Percentiles rank a stretch among this genome's conserved stretches.
Conservation (phyloP, 2,888 invertebrate species). For the Crossocerus cetratus region DNA sequence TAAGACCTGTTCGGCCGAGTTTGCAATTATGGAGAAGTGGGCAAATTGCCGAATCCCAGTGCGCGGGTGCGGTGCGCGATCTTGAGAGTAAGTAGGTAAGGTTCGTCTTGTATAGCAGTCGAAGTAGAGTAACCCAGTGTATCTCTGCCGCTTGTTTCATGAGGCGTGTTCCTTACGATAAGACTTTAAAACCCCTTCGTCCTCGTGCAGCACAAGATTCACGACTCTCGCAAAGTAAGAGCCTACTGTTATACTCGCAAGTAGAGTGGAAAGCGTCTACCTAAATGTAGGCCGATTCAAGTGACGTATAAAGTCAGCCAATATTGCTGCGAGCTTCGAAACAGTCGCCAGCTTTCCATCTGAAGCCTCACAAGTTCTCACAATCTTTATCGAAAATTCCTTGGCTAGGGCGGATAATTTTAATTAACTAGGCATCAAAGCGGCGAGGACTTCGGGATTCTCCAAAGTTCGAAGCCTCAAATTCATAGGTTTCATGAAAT, state of each 20-base stretch:
- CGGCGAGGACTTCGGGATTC: too few relatives aligned
- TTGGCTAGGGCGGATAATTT: too few relatives aligned
- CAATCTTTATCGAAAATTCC: too few relatives aligned
- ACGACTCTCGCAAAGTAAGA: conserved; percentile 22
- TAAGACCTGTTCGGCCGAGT: not conserved
- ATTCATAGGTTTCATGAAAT: too few relatives aligned
- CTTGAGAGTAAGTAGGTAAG: conserved; percentile 32
- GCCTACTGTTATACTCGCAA: conserved; percentile 1
- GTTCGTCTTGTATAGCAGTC: conserved; percentile 33
- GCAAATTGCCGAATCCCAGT: conserved; percentile 58
- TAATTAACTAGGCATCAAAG: too few relatives aligned
- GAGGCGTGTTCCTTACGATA: conserved; percentile 59
- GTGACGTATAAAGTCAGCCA: conserved; percentile 27
- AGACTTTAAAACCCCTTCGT: conserved; percentile 47
- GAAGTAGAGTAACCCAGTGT: conserved; percentile 54
- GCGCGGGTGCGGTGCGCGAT: conserved; percentile 32
- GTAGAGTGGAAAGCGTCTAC: conserved; percentile 17
- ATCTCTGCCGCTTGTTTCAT: conserved; percentile 56
- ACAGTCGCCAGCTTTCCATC: too few relatives aligned
- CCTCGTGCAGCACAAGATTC: conserved; percentile 45
- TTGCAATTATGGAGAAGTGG: conserved; percentile 45
- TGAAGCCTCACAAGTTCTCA: too few relatives aligned
- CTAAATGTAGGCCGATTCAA: conserved; percentile 51
- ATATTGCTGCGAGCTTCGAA: not conserved
- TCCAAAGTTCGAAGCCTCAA: too few relatives aligned